Evolutionary conservation across 2,888 invertebrate species (phyloP).

Genomic region (Mayetiola destructor): DNA sequence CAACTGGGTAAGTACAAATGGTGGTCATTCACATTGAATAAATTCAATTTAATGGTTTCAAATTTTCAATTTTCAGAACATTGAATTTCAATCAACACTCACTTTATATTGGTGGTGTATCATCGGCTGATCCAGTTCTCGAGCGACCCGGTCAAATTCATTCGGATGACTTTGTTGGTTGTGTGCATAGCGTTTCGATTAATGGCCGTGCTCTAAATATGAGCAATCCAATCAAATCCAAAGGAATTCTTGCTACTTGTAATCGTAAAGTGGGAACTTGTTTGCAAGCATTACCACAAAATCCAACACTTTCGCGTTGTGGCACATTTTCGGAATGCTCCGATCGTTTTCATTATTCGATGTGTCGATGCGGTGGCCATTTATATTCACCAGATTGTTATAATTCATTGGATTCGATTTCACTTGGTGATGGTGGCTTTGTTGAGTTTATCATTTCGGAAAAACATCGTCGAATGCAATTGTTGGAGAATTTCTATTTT

Average conservation of each 20-base stretch:
- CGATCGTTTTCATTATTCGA: constrained; percentile 68
- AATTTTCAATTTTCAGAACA: constrained; percentile 43
- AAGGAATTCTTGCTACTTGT: constrained; percentile 62
- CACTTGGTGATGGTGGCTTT: constrained; percentile 61
- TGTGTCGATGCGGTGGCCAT: constrained; percentile 54
- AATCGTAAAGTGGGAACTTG: constrained; percentile 55
- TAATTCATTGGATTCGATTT: constrained; percentile 62
- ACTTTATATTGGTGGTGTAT: constrained; percentile 70
- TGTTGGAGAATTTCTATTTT: constrained; percentile 63
- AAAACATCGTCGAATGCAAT: constrained; percentile 72
- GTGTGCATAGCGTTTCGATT: constrained; percentile 77
- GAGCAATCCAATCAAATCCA: constrained; percentile 56
- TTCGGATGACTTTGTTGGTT: constrained; percentile 87
- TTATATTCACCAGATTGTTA: constrained; percentile 67
- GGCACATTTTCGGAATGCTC: constrained; percentile 55
- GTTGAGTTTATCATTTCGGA: constrained; percentile 68
- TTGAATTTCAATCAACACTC: constrained; percentile 83
- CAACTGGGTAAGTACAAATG: constrained; percentile 57
- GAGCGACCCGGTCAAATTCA: constrained; percentile 82
- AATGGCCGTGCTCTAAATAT: constrained; percentile 74
- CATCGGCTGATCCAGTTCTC: constrained; percentile 69
- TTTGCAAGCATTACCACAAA: constrained; percentile 32
- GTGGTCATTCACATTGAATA: not conserved
- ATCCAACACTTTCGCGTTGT: constrained; percentile 37
- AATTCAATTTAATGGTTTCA: not conserved